phyloP scores from a whole-genome alignment of 2,113 vertebrate genomes.

The Gallinago media region DNA sequence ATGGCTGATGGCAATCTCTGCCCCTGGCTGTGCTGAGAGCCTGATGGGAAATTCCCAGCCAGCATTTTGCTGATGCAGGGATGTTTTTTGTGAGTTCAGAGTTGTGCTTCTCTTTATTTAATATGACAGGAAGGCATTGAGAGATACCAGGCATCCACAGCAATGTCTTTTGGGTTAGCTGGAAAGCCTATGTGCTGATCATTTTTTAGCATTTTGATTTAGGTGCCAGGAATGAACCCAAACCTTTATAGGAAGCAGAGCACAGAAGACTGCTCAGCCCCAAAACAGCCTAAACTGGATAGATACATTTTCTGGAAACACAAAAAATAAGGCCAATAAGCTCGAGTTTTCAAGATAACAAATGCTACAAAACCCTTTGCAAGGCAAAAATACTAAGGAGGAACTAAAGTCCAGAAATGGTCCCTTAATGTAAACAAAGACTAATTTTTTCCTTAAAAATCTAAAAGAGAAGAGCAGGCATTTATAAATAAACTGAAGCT shows the following conservation, averaged over 20 bases:
- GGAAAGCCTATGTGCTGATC: background rate
- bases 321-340: background rate
- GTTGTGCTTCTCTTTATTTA: background rate
- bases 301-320: background rate
- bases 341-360: background rate
- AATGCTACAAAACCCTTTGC: background rate
- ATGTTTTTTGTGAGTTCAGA: background rate
- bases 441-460: background rate
- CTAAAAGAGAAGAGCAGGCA: background rate
- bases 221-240: background rate
- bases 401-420: background rate
- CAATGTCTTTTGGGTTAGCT: background rate
- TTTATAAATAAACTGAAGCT: background rate
- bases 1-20: background rate
- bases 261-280: background rate
- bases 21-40: background rate
- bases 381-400: background rate
- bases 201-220: background rate
- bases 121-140: background rate
- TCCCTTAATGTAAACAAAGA: background rate
- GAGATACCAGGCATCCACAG: background rate
- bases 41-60: background rate
- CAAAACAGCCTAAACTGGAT: background rate
- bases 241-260: background rate
- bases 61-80: background rate